Evolutionary conservation across 37 sponge, comb jelly and placozoan species (phyloP).

Genomic region (Theonella swinhoei): DNA sequence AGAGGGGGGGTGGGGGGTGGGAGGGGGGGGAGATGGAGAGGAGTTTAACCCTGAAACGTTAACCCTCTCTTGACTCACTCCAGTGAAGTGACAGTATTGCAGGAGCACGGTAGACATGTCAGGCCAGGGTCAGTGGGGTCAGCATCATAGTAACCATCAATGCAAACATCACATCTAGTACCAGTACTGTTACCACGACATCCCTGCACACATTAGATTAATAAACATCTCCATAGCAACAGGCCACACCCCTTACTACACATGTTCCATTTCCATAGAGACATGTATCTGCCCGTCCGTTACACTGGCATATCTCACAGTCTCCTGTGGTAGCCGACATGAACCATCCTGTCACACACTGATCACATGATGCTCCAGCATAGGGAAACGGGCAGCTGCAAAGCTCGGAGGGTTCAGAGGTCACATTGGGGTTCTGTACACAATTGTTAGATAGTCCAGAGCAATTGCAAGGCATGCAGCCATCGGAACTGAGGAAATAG

Average conservation of each 20-base stretch:
- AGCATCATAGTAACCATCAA: conserved; percentile 27
- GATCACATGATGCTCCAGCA: conserved; percentile 41
- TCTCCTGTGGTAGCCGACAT: background rate
- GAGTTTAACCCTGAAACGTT: too few relatives aligned
- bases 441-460: conserved; percentile 22
- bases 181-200: conserved; percentile 40
- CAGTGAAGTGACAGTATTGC: conserved; percentile 12
- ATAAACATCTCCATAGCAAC: background rate
- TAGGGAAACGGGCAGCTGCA: conserved; percentile 56
- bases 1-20: conserved; percentile 18
- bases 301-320: conserved; percentile 46
- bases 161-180: conserved; percentile 17
- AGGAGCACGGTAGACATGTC: conserved; percentile 31
- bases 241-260: background rate
- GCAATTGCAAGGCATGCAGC: conserved; percentile 35
- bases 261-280: conserved; percentile 8
- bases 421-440: background rate
- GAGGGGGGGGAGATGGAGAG: conserved; percentile 11
- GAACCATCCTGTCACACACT: conserved; percentile 18
- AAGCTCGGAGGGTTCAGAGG: conserved; percentile 20
- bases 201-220: background rate
- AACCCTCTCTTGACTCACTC: conserved; percentile 51
- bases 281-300: conserved; percentile 9
- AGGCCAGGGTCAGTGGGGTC: background rate
- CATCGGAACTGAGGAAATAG: conserved; percentile 9